A percentile compares a stretch with the other conserved stretches of the same genome.
Evolutionary conservation across 2,888 invertebrate genomes (phyloP).

Genomic region (Chrysomela aeneicollis): DNA sequence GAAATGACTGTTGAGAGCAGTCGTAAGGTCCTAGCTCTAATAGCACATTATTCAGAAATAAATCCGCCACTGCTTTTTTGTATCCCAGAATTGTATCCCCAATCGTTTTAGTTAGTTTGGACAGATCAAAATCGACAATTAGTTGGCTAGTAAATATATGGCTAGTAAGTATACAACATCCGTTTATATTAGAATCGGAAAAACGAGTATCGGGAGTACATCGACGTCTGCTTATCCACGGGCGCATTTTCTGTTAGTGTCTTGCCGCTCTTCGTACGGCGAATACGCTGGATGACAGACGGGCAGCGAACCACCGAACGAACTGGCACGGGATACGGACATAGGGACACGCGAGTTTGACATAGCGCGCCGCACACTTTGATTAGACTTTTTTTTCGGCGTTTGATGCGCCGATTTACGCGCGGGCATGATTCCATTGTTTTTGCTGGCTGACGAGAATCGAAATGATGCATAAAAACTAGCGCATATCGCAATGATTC

Average conservation of each 20-base stretch:
- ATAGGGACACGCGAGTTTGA: not conserved
- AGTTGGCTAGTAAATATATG: no score
- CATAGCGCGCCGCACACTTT: not conserved
- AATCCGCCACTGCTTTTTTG: no score
- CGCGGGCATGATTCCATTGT: not conserved
- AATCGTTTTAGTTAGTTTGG: no score
- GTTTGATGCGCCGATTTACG: not conserved
- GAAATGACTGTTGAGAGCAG: no score
- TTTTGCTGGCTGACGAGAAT: not conserved
- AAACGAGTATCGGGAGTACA: conserved; percentile 29
- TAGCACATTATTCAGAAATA: no score
- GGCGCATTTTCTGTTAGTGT: conserved; percentile 39
- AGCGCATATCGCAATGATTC: not conserved
- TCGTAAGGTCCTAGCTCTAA: no score
- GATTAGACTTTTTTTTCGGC: not conserved
- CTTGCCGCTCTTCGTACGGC: conserved; percentile 47
- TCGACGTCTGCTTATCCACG: conserved; percentile 32
- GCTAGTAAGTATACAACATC: not conserved
- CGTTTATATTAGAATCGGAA: conserved; percentile 34
- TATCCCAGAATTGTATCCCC: no score
- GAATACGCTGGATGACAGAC: conserved; percentile 41
- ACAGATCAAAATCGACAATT: no score
- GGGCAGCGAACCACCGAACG: no score
- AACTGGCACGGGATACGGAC: no score
- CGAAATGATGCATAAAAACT: not conserved